Conservation (phyloP, 2,113 vertebrate species). For the Tachuris rubrigastra region DNA sequence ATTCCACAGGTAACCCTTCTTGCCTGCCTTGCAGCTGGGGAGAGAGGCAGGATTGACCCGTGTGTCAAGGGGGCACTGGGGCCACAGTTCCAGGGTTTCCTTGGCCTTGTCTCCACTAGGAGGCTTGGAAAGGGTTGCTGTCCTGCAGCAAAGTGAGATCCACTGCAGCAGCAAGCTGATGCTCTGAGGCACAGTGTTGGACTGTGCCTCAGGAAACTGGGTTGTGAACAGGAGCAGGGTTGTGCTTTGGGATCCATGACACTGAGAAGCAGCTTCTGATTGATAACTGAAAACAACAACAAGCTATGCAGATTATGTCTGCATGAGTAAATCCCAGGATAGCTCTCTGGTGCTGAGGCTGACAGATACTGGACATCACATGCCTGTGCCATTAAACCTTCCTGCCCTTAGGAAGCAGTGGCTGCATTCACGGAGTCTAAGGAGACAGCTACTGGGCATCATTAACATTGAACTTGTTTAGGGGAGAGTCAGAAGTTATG, state of each 20-base stretch:
- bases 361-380: neutral
- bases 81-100: neutral
- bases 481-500: neutral
- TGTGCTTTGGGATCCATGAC: neutral
- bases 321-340: neutral
- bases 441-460: neutral
- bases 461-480: neutral
- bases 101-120: neutral
- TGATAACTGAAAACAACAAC: accelerated
- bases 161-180: neutral
- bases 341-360: neutral
- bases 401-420: neutral
- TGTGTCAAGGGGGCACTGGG: accelerated
- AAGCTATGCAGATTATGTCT: accelerated
- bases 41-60: neutral
- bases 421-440: neutral
- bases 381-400: neutral
- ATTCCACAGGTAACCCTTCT: neutral
- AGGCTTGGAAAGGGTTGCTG: neutral
- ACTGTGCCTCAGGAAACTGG: too few species aligned
- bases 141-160: neutral
- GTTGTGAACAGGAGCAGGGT: neutral
- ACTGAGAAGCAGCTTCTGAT: neutral
- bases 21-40: neutral
- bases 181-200: too few species aligned